Conservation (phyloP, 2,797 vertebrate genomes). For the Apogon hyalosoma region DNA sequence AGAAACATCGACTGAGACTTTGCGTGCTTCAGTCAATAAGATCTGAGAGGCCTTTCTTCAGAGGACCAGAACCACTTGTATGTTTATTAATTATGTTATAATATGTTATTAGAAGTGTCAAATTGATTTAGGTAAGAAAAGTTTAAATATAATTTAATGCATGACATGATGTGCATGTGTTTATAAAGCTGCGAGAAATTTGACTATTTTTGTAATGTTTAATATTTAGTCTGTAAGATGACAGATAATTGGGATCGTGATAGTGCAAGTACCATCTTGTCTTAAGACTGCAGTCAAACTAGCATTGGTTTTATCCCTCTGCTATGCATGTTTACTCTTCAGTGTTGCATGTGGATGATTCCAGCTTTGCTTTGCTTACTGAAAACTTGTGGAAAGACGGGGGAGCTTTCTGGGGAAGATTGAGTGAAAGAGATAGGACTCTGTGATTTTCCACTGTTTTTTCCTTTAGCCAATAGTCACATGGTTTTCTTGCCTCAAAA, state of each 20-base stretch:
- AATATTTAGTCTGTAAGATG: neutral
- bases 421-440: constrained; percentile 30
- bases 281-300: neutral
- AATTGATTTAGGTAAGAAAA: too few species aligned
- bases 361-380: constrained; percentile 9
- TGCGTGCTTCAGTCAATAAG: constrained; percentile 18
- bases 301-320: constrained; percentile 3
- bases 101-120: too few species aligned
- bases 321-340: constrained; percentile 26
- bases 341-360: constrained; percentile 13
- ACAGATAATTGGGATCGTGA: neutral
- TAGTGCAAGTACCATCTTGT: constrained; percentile 30
- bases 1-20: constrained; percentile 22
- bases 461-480: constrained; percentile 50
- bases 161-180: too few species aligned
- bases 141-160: too few species aligned
- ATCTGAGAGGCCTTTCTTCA: constrained; percentile 1
- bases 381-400: constrained; percentile 11
- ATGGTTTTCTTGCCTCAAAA: constrained; percentile 55
- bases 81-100: too few species aligned
- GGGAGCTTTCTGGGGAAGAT: constrained; percentile 21
- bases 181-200: too few species aligned
- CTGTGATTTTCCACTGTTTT: constrained; percentile 66
- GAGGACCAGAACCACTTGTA: neutral
- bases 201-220: neutral